These are phyloP conservation scores for Drosophila ficusphila DNA, from an alignment of 1,140 invertebrate genomes.

Conservation along the genomic window DNA sequence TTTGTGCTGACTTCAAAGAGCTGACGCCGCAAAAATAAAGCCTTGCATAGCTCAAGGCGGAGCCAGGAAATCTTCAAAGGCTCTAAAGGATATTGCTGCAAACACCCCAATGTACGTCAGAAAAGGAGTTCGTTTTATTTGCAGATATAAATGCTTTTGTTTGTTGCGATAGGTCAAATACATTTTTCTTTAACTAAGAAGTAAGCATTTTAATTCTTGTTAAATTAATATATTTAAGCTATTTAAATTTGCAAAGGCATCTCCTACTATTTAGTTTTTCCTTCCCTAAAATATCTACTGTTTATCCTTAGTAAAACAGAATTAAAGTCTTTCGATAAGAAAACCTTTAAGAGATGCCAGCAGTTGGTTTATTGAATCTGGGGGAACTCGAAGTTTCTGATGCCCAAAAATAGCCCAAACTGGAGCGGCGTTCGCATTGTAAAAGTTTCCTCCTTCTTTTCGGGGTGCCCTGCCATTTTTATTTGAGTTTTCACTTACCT, in stretches of 20 bases:
- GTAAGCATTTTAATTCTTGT: too few species aligned
- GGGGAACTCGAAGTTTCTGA: conserved; percentile 7
- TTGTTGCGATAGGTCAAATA: too few species aligned
- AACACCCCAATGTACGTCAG: not conserved
- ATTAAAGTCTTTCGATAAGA: conserved; percentile 48
- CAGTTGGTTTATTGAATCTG: conserved; percentile 44
- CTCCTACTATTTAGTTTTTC: too few species aligned
- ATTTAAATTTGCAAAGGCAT: too few species aligned
- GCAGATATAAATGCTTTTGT: not conserved
- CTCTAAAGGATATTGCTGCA: not conserved
- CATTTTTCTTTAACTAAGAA: too few species aligned
- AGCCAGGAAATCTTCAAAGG: conserved; percentile 22
- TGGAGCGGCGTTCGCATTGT: conserved; percentile 49
- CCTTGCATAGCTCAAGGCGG: conserved; percentile 43
- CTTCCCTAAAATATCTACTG: too few species aligned
- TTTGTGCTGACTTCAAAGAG: conserved; percentile 54
- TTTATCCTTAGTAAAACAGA: conserved; percentile 4
- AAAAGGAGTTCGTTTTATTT: not conserved
- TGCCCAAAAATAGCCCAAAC: conserved; percentile 29
- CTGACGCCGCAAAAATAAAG: conserved; percentile 32
- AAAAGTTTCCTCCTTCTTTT: conserved; percentile 57
- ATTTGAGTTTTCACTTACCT: conserved; percentile 78
- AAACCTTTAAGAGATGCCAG: conserved; percentile 9
- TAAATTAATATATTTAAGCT: too few species aligned
- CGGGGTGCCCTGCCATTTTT: conserved; percentile 45